These are phyloP conservation scores for Halcyon badia DNA, from an alignment of 2,797 vertebrate species.

Conservation along the genomic window DNA sequence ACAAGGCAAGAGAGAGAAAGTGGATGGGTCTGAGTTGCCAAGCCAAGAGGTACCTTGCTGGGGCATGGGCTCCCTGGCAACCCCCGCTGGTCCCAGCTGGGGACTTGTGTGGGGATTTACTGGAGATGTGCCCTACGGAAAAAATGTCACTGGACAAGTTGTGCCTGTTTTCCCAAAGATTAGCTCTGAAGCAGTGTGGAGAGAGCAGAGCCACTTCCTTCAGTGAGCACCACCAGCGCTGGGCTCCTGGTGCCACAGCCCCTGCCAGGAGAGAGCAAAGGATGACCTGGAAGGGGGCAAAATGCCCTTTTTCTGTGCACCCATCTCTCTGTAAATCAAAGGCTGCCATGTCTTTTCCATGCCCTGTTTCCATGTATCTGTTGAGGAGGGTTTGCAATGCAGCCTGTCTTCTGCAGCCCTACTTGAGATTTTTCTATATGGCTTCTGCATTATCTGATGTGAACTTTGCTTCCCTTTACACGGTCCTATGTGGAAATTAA, in stretches of 20 bases:
- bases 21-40: not conserved
- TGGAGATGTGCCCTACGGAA: not conserved
- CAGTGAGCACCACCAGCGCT: accelerated
- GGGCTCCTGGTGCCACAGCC: not conserved
- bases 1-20: not conserved
- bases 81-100: not conserved
- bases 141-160: not conserved
- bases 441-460: too few relatives aligned
- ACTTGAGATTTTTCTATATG: not conserved
- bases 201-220: not conserved
- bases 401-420: not conserved
- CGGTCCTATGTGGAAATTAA: accelerated
- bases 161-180: not conserved
- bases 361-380: accelerated
- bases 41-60: not conserved
- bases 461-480: not conserved
- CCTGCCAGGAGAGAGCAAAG: too few relatives aligned
- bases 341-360: not conserved
- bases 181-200: not conserved
- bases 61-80: not conserved
- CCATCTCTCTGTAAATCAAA: not conserved
- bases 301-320: not conserved
- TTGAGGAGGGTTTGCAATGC: not conserved
- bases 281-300: not conserved
- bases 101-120: not conserved